phyloP scores from a whole-genome alignment of 2,797 vertebrate genomes.

The Pangasius djambal region DNA sequence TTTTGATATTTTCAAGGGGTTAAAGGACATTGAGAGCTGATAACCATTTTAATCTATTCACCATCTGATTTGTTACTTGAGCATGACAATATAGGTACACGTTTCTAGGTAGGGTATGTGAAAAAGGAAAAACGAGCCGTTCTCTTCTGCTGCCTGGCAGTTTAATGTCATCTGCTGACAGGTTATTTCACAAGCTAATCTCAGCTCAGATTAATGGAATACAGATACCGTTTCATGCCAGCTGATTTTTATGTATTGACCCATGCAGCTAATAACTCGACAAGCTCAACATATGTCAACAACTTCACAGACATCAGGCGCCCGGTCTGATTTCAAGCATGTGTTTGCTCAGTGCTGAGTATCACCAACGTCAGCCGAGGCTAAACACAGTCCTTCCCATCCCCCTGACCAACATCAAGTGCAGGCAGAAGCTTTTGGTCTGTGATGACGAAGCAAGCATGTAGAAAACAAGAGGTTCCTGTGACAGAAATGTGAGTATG shows the following conservation, averaged over 20 bases:
- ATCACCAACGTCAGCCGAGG: conserved; percentile 13
- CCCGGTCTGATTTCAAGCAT: conserved; percentile 21
- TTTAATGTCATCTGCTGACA: neutral
- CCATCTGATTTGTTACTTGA: conserved; percentile 36
- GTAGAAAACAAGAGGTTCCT: neutral
- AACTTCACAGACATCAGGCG: conserved; percentile 23
- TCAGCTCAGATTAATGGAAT: conserved; percentile 1
- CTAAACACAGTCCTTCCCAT: conserved; percentile 14
- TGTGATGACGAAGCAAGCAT: neutral
- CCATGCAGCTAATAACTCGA: neutral
- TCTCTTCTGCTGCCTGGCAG: neutral
- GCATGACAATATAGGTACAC: neutral
- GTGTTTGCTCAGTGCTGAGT: conserved; percentile 27
- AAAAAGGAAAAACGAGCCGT: neutral
- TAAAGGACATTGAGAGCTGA: neutral
- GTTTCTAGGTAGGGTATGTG: neutral
- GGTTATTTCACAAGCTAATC: neutral
- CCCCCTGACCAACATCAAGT: conserved; percentile 13
- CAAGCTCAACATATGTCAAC: conserved; percentile 25
- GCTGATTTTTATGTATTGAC: conserved; percentile 6
- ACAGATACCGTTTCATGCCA: neutral
- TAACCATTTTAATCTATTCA: conserved; percentile 19
- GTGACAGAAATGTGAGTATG: neutral
- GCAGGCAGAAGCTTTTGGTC: conserved; percentile 10
- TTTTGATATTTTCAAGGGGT: conserved; percentile 39